Percentiles rank a stretch among this genome's conserved stretches.
Conservation (phyloP, 2,888 invertebrate species). For the Lasioglossum villosulum region DNA sequence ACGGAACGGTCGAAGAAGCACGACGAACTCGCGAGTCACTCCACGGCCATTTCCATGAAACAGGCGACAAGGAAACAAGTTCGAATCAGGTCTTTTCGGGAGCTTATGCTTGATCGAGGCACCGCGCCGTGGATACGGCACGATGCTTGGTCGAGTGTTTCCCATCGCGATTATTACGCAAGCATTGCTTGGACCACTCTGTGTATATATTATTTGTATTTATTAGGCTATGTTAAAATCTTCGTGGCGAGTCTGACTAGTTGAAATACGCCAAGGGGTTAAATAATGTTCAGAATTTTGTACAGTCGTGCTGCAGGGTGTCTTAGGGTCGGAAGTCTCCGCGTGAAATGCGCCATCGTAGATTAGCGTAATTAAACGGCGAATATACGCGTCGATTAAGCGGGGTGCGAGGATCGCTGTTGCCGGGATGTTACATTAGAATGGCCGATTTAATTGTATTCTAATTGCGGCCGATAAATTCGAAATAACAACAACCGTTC, state of each 20-base stretch:
- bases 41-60: background rate
- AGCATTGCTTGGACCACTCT: no score
- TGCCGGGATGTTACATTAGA: background rate
- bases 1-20: background rate
- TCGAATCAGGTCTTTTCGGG: background rate
- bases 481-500: constrained; percentile 8
- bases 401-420: background rate
- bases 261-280: no score
- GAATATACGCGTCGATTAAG: background rate
- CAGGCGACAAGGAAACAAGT: background rate
- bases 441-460: background rate
- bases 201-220: no score
- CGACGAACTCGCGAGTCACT: background rate
- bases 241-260: no score
- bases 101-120: background rate
- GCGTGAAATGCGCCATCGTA: background rate
- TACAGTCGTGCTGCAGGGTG: background rate
- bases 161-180: no score
- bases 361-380: background rate
- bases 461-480: constrained; percentile 9
- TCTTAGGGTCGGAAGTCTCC: background rate
- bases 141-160: no score
- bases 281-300: no score
- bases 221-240: no score
- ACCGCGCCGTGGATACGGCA: background rate